Base-by-base conservation (phyloP, 2,888 invertebrate genomes). In the Limnephilus lunatus region DNA sequence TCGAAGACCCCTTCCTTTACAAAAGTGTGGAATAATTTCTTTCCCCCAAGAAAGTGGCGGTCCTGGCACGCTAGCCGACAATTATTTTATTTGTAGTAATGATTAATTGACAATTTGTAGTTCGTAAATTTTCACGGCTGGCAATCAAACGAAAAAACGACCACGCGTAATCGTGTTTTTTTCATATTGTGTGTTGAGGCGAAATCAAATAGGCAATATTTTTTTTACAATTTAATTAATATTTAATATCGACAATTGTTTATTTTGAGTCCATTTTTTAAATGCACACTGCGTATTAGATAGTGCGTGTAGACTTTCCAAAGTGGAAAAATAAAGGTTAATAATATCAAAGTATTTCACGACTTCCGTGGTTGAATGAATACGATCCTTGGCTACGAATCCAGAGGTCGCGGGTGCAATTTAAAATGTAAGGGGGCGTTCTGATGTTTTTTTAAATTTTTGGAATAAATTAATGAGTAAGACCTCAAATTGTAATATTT, bases 51-150 rank as follows among this genome's bases (percentile, higher is more conserved):
- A 53, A 32, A 80, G 88, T 68, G 30, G 31, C 83, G 32, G 25
- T 83, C 86, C 4, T 0, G 30, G 44, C 93, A 93, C 93, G 93
- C 93, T 89, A 93, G 91, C 31, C 81, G 85, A 93, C 91, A 93
- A 93, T 93, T 93, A 93, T 92, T 92, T 87, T 92, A 92, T 93
- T 93, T 93, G 92, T 92, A 89, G 89, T 86, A 92, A 92, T 92
- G 92, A 92, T 93, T 93, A 93, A 92, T 93, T 92, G 92, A 92
- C 92, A 92, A 92, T 91, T 92, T 92, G 68, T 81, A 92, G 90
- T 92, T 91, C 89, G 83, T 87, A 92, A 93, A 92, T 92, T 93
- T 93, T 93, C 92, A 93, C 92, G 93, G 92, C 91, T 93, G 93
- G 91, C 93, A 93, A 89, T 90, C 91, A 90, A 90, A 87, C 31